Percentiles rank a stretch among this genome's conserved stretches.
phyloP scores from a whole-genome alignment of 2,113 vertebrate species.

The Boulengeromyrus knoepffleri region DNA sequence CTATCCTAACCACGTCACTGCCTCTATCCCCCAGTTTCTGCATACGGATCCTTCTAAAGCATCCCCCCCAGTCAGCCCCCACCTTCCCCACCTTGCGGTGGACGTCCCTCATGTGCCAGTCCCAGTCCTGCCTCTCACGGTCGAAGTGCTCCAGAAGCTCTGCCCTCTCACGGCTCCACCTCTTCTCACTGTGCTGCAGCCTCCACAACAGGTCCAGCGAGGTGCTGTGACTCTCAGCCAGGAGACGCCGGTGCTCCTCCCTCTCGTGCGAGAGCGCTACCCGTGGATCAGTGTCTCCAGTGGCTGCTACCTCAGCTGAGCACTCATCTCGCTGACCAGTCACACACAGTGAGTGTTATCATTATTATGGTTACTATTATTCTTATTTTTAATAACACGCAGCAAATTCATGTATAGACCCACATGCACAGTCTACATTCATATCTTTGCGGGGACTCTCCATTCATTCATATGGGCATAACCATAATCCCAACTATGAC shows the following conservation, averaged over 20 bases:
- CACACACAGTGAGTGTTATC: neutral
- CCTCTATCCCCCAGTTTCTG: neutral
- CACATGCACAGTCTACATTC: neutral
- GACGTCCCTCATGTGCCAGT: conserved; percentile 71
- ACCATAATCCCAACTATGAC: neutral
- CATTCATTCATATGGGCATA: neutral
- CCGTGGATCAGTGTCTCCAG: conserved; percentile 13
- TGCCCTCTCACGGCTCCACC: conserved; percentile 76
- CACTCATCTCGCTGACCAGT: conserved; percentile 11
- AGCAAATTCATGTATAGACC: neutral
- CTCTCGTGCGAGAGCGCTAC: conserved; percentile 62
- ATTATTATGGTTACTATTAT: neutral
- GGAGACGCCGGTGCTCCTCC: conserved; percentile 77
- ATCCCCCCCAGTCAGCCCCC: conserved; percentile 4
- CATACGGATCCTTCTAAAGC: neutral
- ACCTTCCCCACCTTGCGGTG: conserved; percentile 78
- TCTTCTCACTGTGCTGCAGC: conserved; percentile 81
- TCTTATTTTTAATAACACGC: neutral
- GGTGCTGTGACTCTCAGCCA: conserved; percentile 77
- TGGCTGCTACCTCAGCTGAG: conserved; percentile 41
- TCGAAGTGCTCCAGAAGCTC: conserved; percentile 79
- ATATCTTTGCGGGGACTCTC: neutral
- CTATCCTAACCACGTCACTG: neutral
- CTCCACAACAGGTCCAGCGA: conserved; percentile 87
- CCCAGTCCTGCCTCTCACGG: conserved; percentile 77